Evolutionary conservation across 1,140 invertebrate genomes (phyloP), one percentile per base, ranked within the genome.

Genomic region (Scaptomyza montana): DNA sequence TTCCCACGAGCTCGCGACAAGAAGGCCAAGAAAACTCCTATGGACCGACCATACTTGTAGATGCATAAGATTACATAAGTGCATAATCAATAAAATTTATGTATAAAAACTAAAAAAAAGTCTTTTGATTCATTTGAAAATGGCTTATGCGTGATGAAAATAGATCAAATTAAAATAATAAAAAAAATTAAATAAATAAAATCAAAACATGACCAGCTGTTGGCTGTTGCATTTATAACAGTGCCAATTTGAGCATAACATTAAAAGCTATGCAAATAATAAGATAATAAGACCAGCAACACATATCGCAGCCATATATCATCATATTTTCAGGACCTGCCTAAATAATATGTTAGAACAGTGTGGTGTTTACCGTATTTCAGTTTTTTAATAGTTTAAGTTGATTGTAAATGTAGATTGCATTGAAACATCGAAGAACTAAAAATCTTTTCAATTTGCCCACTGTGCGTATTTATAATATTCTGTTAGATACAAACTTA

Each of bases 11-110:
- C 93, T 8, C 93, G 94, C 78, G 94, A 95, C 77, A 95, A 94
- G 85, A 95, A 93, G 87, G 94, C 93, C 0, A 96, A 95, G 86
- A 94, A 95, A 66, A 95, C 93, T 46, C 90, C 93, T 78, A 94
- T 94, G 93, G 95, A 97, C 80, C 93, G 96, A 89, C 93, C 94
- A 53, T 97, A 96, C 92, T 93, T 97, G 71, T 97, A 95, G 93
- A 71, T 28, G 45, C 5, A 43, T 43, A 39, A 57, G 39, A 91
- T 74, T 80, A 74, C 74, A 90, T 89, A 89, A 85, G 63, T 16
- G 51, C 46, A 19, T 19, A 67, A 70, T 74, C 70, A 64, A 62
- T 53, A 3, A 56, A 47, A 25, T 41, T 54, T 51, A 53, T 54
- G 30, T 16, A 55, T 59, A 13, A 70, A 30, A 55, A 41, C 8